phyloP scores from a whole-genome alignment of 1,140 invertebrate species.

The Trinorchestia longiramus region DNA sequence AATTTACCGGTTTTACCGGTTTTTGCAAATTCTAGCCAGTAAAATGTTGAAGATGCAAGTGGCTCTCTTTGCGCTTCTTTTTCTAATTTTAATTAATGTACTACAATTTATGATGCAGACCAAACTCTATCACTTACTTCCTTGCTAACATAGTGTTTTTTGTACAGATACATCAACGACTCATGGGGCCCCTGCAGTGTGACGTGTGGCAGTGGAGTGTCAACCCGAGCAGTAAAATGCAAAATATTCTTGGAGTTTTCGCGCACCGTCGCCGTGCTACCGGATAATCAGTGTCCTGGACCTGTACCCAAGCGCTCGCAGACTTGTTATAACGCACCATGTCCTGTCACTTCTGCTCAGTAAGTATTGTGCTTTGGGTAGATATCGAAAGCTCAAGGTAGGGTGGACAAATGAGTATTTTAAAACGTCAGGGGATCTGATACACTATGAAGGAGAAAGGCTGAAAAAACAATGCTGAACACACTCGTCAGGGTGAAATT shows the following conservation, averaged over 20 bases:
- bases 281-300: slow-evolving; percentile 88
- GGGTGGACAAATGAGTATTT: no score
- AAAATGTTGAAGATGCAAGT: no score
- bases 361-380: not conserved
- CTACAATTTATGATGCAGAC: no score
- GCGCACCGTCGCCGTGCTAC: slow-evolving; percentile 84
- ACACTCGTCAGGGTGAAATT: no score
- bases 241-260: slow-evolving; percentile 95
- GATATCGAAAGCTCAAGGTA: not conserved
- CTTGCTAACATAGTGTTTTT: not conserved
- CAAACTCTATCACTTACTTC: no score
- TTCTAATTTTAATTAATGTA: no score
- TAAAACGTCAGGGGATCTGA: no score
- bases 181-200: slow-evolving; percentile 91
- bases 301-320: slow-evolving; percentile 84
- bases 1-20: no score
- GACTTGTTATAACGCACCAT: slow-evolving; percentile 82
- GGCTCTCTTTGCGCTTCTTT: no score
- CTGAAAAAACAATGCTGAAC: no score
- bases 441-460: no score
- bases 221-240: slow-evolving; percentile 85
- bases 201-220: slow-evolving; percentile 88
- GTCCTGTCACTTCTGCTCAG: slow-evolving; percentile 71
- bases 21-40: no score
- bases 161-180: slow-evolving; percentile 78